A percentile compares a stretch with the other conserved stretches of the same genome.
Conservation (phyloP, 2,797 vertebrate genomes). For the Crypturellus tataupa region DNA sequence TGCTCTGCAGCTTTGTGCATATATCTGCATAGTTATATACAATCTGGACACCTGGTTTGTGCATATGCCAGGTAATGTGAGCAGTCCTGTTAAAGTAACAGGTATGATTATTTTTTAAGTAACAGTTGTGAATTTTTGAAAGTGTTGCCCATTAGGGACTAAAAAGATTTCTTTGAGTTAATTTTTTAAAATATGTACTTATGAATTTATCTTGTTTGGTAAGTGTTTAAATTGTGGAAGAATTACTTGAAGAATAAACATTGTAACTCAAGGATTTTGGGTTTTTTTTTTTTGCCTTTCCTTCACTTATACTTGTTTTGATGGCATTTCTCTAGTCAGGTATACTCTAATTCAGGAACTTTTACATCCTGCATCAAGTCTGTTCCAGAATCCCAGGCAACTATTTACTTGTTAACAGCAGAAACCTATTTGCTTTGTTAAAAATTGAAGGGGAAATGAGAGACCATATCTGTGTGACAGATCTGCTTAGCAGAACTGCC, state of each 20-base stretch:
- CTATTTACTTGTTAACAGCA: neutral
- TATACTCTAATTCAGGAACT: neutral
- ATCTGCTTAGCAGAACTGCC: neutral
- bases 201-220: neutral
- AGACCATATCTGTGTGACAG: no score
- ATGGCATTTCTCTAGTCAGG: neutral
- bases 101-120: neutral
- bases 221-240: neutral
- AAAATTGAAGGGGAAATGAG: neutral
- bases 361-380: neutral
- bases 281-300: neutral
- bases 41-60: no score
- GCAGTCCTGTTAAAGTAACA: neutral
- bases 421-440: neutral
- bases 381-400: neutral
- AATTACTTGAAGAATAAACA: neutral
- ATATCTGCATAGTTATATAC: no score
- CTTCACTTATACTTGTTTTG: neutral
- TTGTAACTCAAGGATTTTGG: no score
- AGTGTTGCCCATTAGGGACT: neutral
- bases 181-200: neutral
- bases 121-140: neutral
- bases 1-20: no score
- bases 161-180: neutral
- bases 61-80: no score